Base-by-base conservation (phyloP, 2,113 vertebrate species). In the Rutilus rutilus region DNA sequence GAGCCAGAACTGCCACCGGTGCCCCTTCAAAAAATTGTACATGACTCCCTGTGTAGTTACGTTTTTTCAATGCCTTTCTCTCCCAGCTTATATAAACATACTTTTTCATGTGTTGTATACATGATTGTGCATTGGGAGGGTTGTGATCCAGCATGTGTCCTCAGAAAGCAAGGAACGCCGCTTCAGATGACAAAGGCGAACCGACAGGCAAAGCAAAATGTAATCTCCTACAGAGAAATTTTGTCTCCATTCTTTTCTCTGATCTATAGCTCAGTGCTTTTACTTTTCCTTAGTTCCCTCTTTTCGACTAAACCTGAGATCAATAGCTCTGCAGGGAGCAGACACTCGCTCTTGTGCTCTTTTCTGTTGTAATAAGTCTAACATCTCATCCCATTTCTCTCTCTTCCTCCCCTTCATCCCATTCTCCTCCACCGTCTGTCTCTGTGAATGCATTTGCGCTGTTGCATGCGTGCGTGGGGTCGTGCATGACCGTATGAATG, bases 341-440 rank as follows among this genome's bases (percentile, higher is more conserved):
- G 75, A 83, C 71, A 62, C 69, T 47, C 57, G 54, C 78, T 75
- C 81, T 57, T 78, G 52, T 76, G 42, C 77, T 67, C 10, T 25
- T 93, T 76, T 88, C 90, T 88, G 91, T 92, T 90, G 90, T 90
- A 92, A 92, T 90, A 90, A 91, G 90, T 93, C 89, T 92, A 94
- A 93, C 90, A 91, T 92, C 87, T 85, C 92, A 93, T 91, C 83
- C 78, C 87, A 83, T 84, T 92, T 87, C 76, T 90, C 74, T 87
- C 86, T 88, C 89, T 90, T 84, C 92, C 92, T 90, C 79, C 79
- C 87, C 71, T 83, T 88, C 82, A 89, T 83, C 90, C 17, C 75
- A 33, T 78, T 92, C 69, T 92, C 78, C 87, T 77, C 91, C 52
- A 89, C 73, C 84, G 78, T 87, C 89, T 91, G 27, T 83, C 73